phyloP scores from a whole-genome alignment of 2,888 invertebrate species.

The Chouioia cunea region DNA sequence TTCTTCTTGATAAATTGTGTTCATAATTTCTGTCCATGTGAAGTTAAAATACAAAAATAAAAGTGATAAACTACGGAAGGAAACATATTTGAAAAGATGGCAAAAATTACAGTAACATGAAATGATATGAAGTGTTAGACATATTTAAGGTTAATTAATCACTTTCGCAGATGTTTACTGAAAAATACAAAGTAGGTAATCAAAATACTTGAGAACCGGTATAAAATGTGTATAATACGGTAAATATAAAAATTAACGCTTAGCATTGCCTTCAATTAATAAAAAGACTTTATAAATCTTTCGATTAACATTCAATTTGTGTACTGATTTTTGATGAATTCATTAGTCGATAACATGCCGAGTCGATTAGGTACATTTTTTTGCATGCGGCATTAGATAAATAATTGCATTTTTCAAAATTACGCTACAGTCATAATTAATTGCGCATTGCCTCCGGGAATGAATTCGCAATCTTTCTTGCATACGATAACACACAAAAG shows the following conservation, averaged over 20 bases:
- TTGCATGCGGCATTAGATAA: slow-evolving; percentile 8
- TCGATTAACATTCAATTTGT: slow-evolving; percentile 18
- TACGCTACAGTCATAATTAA: no score
- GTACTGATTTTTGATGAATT: neutral
- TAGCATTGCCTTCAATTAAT: no score
- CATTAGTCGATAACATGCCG: slow-evolving; percentile 1
- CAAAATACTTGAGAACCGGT: no score
- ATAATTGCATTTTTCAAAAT: neutral
- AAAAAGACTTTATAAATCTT: neutral
- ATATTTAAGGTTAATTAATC: neutral
- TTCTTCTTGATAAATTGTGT: no score
- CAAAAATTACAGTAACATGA: neutral
- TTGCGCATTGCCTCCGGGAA: no score
- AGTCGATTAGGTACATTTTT: slow-evolving; percentile 24
- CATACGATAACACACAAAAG: slow-evolving; percentile 10
- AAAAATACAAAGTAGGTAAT: neutral
- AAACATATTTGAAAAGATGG: no score
- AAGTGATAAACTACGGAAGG: no score
- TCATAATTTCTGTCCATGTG: no score
- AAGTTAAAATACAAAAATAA: no score
- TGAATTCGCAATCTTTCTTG: neutral
- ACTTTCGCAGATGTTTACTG: neutral
- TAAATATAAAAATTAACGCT: no score
- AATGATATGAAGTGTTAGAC: slow-evolving; percentile 1
- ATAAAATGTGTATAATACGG: no score